Percentiles rank a stretch among this genome's conserved stretches.
Conservation (phyloP, 64 coral and sea anemone genomes). For the Cladopsammia gracilis region DNA sequence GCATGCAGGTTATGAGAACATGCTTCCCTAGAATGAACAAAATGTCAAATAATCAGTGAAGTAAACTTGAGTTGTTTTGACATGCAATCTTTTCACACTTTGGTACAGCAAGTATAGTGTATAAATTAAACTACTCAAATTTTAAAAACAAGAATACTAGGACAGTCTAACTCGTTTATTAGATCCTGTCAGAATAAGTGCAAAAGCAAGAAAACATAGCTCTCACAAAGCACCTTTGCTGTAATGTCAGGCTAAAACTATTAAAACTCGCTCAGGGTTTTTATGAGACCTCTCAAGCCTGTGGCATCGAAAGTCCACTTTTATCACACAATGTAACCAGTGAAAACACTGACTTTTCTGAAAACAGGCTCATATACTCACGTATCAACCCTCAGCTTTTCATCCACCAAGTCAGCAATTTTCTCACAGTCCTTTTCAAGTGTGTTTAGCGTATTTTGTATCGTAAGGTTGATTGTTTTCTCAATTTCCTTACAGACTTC, state of each 20-base stretch:
- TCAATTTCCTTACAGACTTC: slow-evolving; percentile 98
- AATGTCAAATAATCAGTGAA: background rate
- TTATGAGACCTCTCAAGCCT: too few species aligned
- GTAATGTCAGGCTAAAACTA: too few species aligned
- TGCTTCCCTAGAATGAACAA: slow-evolving; percentile 63
- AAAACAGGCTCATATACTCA: slow-evolving; percentile 37
- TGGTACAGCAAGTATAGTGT: background rate
- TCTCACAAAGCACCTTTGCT: too few species aligned
- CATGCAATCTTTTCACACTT: background rate
- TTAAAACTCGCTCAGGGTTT: too few species aligned
- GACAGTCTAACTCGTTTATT: too few species aligned
- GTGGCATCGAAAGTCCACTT: too few species aligned
- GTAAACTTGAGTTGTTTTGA: background rate
- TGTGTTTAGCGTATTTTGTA: slow-evolving; percentile 98
- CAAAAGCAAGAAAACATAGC: too few species aligned
- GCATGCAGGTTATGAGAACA: slow-evolving; percentile 90
- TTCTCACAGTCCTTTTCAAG: slow-evolving; percentile 97
- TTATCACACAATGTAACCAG: too few species aligned
- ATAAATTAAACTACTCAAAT: too few species aligned
- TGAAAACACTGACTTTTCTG: too few species aligned
- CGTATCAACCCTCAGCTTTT: slow-evolving; percentile 78
- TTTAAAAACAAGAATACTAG: too few species aligned
- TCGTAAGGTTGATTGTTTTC: slow-evolving; percentile 99
- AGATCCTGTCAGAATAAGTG: too few species aligned
- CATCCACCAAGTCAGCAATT: slow-evolving; percentile 85